These are phyloP conservation scores for Stenchaetothrips biformis DNA, from an alignment of 2,888 invertebrate species.

Conservation along the genomic window DNA sequence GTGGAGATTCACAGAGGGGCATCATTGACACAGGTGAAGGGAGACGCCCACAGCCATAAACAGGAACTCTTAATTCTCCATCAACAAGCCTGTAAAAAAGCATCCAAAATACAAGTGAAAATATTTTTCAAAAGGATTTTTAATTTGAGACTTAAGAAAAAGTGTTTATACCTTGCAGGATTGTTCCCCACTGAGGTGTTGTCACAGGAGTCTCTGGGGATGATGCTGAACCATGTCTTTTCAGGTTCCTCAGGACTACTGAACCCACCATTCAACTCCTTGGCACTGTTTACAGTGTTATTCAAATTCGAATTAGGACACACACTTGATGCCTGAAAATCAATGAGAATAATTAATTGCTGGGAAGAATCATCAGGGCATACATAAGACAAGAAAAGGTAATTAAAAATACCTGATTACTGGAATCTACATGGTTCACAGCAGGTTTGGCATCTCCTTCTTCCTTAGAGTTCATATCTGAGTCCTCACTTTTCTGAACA, in stretches of 20 bases:
- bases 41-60: constrained; percentile 2
- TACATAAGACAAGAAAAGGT: background rate
- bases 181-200: constrained; percentile 44
- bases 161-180: constrained; percentile 32
- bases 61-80: constrained; percentile 15
- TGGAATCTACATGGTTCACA: background rate
- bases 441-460: constrained; percentile 36
- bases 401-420: background rate
- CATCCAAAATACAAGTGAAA: background rate
- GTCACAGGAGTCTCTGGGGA: constrained; percentile 72
- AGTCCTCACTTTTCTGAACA: constrained; percentile 38
- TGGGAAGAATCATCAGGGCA: background rate
- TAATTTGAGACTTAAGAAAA: background rate
- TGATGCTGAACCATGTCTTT: constrained; percentile 82
- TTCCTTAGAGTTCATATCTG: constrained; percentile 40
- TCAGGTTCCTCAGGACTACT: constrained; percentile 42
- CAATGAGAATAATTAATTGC: background rate
- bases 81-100: constrained; percentile 1
- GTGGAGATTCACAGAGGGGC: constrained; percentile 53
- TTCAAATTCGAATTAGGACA: background rate
- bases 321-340: background rate
- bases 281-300: background rate
- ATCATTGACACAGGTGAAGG: constrained; percentile 6
- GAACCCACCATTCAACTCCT: background rate
- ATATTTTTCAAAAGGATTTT: background rate